phyloP scores from a whole-genome alignment of 1,140 invertebrate species.

The Penaeus japonicus region DNA sequence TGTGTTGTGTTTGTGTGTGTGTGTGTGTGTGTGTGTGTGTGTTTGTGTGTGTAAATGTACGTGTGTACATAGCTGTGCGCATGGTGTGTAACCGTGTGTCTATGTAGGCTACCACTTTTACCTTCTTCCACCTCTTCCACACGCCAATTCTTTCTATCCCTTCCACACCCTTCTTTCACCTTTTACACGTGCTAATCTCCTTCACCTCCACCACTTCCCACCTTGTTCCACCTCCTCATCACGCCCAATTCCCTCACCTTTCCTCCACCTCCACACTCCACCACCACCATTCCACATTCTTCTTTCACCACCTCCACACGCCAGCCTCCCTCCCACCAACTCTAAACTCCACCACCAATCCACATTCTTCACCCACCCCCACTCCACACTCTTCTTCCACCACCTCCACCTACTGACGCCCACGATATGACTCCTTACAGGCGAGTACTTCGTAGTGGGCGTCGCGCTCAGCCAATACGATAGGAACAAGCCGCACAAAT shows the following conservation, averaged over 20 bases:
- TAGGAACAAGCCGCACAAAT: constrained; percentile 75
- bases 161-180: neutral
- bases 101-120: neutral
- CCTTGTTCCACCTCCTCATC: neutral
- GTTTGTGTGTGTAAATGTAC: no score
- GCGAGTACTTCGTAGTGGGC: constrained; percentile 89
- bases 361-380: no score
- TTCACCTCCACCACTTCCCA: neutral
- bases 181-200: no score
- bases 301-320: neutral
- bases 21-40: no score
- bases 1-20: no score
- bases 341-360: no score
- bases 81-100: no score
- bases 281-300: neutral
- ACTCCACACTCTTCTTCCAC: constrained; percentile 59
- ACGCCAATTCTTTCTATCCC: constrained; percentile 9
- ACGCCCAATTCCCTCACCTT: no score
- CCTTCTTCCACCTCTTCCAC: neutral
- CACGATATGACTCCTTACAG: no score
- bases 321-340: neutral
- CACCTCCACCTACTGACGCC: no score
- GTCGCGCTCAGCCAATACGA: constrained; percentile 90
- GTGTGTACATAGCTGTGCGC: no score
- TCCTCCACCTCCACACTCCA: neutral